phyloP scores from a whole-genome alignment of 1,140 invertebrate species.

The Magallana gigas region DNA sequence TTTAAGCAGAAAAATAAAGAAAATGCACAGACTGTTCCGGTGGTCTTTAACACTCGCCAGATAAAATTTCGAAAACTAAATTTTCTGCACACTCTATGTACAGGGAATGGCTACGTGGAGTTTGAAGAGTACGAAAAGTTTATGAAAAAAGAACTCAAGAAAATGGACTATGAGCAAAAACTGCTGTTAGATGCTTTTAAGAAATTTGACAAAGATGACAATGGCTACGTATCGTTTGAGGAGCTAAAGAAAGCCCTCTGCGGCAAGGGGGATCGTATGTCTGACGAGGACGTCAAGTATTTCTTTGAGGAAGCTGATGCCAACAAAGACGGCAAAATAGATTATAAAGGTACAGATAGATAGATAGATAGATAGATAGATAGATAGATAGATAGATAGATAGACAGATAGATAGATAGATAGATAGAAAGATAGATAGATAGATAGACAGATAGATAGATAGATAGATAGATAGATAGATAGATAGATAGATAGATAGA shows the following conservation, averaged over 20 bases:
- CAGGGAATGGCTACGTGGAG: conserved; percentile 52
- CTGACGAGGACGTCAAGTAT: conserved; percentile 27
- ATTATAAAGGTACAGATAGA: conserved; percentile 11
- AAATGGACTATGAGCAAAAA: conserved; percentile 40
- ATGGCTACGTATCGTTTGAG: conserved; percentile 41
- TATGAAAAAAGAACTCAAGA: conserved; percentile 44
- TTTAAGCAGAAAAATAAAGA: neutral
- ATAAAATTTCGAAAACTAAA: neutral
- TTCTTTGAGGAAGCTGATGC: conserved; percentile 48
- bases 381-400: no score
- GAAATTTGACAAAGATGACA: conserved; percentile 51
- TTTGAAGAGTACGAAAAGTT: conserved; percentile 54
- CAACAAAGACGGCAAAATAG: conserved; percentile 50
- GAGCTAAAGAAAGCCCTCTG: conserved; percentile 44
- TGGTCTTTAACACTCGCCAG: neutral
- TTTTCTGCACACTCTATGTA: neutral
- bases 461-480: no score
- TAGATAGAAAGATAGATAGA: no score
- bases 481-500: no score
- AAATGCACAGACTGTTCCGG: neutral
- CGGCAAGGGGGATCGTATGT: conserved; percentile 33
- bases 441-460: no score
- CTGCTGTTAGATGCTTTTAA: conserved; percentile 48
- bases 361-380: no score
- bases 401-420: no score